These are phyloP conservation scores for Muscidifurax raptorellus DNA, from an alignment of 1,140 invertebrate species.

Conservation along the genomic window DNA sequence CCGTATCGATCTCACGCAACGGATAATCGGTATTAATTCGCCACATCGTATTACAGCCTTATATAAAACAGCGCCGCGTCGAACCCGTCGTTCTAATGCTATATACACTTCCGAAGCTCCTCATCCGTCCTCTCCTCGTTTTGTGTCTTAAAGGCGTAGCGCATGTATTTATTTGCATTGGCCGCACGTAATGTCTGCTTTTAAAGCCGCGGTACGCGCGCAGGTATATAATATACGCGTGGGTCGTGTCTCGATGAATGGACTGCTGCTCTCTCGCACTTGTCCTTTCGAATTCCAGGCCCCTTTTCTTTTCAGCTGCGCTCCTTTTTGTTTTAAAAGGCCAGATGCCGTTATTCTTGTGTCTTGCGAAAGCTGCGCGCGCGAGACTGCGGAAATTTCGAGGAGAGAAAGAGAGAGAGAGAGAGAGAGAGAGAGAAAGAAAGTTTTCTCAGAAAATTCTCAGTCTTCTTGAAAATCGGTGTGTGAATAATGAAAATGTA, in stretches of 20 bases:
- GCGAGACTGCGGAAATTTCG: no score
- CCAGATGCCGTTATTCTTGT: no score
- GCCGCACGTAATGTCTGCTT: constrained; percentile 30
- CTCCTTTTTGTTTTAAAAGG: background rate
- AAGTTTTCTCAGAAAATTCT: no score
- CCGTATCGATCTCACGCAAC: background rate
- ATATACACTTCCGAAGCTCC: background rate
- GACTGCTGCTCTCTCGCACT: constrained; percentile 4
- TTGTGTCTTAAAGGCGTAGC: background rate
- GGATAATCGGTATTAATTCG: constrained; percentile 14
- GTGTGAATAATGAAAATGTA: no score
- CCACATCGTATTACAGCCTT: background rate
- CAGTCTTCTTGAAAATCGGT: no score
- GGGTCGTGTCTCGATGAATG: background rate
- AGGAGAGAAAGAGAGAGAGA: no score
- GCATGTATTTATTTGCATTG: constrained; percentile 29
- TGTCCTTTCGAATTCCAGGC: constrained; percentile 4
- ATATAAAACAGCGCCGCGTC: background rate
- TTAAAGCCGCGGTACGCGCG: background rate
- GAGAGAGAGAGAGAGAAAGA: no score
- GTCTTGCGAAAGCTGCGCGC: no score
- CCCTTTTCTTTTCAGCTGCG: background rate
- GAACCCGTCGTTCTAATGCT: background rate
- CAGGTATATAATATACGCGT: background rate
- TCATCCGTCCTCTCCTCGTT: background rate